Evolutionary conservation across 2,888 invertebrate species (phyloP).

Genomic region (Trissonchulus sp.): DNA sequence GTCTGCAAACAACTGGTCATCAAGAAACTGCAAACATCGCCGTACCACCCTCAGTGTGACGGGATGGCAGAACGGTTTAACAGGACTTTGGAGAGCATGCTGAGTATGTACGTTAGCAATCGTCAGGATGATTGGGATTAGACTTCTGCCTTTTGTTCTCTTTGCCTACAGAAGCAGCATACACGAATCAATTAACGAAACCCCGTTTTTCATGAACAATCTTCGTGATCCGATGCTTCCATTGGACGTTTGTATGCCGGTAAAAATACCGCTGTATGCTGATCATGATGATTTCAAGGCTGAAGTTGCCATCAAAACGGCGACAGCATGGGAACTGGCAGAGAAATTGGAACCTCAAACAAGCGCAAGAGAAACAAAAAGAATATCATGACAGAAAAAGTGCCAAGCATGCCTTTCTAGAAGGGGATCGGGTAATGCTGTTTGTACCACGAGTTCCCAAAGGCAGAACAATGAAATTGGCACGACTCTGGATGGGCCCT

Average conservation of each 20-base stretch:
- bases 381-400: constrained; percentile 3
- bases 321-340: neutral
- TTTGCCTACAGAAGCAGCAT: constrained; percentile 7
- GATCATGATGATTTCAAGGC: neutral
- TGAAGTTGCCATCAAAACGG: neutral
- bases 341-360: neutral
- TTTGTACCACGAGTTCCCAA: neutral
- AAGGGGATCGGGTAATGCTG: neutral
- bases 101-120: neutral
- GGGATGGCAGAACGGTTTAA: too few relatives aligned
- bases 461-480: neutral
- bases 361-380: constrained; percentile 1
- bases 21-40: neutral
- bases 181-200: constrained; percentile 9
- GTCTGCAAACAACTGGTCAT: neutral
- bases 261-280: too few relatives aligned
- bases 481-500: neutral
- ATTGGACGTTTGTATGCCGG: neutral
- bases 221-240: neutral
- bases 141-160: neutral
- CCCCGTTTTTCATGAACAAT: neutral
- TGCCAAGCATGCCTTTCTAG: neutral
- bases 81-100: neutral
- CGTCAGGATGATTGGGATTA: constrained; percentile 5
- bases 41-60: too few relatives aligned